These are phyloP conservation scores for Ostrea edulis DNA, from an alignment of 1,140 invertebrate genomes.

Conservation along the genomic window DNA sequence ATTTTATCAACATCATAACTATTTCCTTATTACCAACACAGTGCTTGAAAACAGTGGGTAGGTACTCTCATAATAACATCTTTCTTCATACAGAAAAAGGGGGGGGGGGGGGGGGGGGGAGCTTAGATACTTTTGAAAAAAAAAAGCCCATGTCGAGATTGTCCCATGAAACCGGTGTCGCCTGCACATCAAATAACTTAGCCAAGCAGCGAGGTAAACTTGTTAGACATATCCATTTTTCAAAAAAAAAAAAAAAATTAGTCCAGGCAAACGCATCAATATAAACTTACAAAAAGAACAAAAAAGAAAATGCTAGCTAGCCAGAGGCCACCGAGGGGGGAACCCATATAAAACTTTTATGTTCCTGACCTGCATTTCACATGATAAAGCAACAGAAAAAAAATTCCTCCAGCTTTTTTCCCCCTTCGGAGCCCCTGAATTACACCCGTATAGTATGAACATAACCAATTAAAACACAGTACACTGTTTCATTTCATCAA, in stretches of 20 bases:
- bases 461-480: slow-evolving; percentile 11
- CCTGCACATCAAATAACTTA: neutral
- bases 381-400: slow-evolving; percentile 30
- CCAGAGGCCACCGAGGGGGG: slow-evolving; percentile 9
- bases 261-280: slow-evolving; percentile 15
- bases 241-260: neutral
- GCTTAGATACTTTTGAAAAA: no score
- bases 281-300: slow-evolving; percentile 39
- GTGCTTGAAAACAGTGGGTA: no score
- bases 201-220: neutral
- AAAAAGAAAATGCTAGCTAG: slow-evolving; percentile 35
- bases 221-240: slow-evolving; percentile 10
- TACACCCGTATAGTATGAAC: slow-evolving; percentile 36
- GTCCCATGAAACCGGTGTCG: slow-evolving; percentile 22
- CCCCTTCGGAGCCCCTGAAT: slow-evolving; percentile 13
- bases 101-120: no score
- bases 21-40: no score
- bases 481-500: neutral
- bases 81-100: no score
- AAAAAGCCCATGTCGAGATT: neutral
- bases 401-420: neutral
- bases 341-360: neutral
- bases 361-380: slow-evolving; percentile 30
- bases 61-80: no score
- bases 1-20: no score